A percentile compares a stretch with the other conserved stretches of the same genome.
phyloP scores from a whole-genome alignment of 2,113 vertebrate species.

The Scatophagus argus region DNA sequence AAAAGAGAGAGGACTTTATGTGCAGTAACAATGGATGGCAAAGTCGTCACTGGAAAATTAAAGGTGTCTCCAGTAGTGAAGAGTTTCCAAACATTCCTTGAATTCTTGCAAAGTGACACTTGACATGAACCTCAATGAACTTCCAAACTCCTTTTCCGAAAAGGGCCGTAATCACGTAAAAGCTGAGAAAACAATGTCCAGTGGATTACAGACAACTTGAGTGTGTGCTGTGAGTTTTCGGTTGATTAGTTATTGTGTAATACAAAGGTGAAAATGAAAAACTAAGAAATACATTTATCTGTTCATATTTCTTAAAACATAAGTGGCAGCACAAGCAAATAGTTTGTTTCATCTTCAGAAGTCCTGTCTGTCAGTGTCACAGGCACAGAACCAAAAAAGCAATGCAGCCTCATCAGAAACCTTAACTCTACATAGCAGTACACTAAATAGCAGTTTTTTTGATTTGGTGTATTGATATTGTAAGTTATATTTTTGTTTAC shows the following conservation, averaged over 20 bases:
- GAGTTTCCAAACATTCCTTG: conserved; percentile 51
- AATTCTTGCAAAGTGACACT: conserved; percentile 44
- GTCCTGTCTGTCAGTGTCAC: background rate
- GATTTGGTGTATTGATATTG: too few species aligned
- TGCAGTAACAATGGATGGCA: conserved; percentile 7
- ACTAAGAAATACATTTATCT: too few species aligned
- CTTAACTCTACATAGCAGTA: too few species aligned
- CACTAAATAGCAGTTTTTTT: too few species aligned
- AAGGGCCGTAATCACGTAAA: background rate
- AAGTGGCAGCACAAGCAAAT: too few species aligned
- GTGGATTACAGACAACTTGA: background rate
- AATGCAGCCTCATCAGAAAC: too few species aligned
- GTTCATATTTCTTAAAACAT: too few species aligned
- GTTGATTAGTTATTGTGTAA: too few species aligned
- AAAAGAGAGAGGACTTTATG: background rate
- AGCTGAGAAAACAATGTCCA: background rate
- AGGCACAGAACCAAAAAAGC: background rate
- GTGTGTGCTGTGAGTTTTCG: background rate
- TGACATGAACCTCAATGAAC: conserved; percentile 37
- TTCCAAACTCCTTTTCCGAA: conserved; percentile 5
- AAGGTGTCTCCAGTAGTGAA: background rate
- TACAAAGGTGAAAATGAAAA: too few species aligned
- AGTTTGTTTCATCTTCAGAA: too few species aligned
- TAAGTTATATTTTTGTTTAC: too few species aligned
- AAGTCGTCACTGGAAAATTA: background rate